Evolutionary conservation across 2,113 vertebrate genomes (phyloP).

Genomic region (Anhinga anhinga): DNA sequence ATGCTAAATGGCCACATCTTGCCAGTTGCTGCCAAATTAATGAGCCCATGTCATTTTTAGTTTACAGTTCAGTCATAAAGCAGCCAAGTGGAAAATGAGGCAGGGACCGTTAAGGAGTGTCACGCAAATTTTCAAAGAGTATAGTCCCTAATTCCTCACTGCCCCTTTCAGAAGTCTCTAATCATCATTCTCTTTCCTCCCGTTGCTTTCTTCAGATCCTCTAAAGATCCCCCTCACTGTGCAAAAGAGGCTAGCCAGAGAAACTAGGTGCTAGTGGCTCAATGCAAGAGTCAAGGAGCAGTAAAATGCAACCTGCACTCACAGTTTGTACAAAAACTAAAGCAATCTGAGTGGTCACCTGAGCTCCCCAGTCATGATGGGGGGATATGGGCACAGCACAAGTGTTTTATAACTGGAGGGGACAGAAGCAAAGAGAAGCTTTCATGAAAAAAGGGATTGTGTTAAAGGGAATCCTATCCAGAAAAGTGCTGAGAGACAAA

Average conservation of each 20-base stretch:
- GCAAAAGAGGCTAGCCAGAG: background rate
- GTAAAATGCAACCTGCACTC: background rate
- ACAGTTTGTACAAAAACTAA: background rate
- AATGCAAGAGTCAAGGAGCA: background rate
- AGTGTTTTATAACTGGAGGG: background rate
- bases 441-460: background rate
- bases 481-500: background rate
- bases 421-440: background rate
- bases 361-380: accelerated
- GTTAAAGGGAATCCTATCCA: background rate
- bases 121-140: conserved; percentile 69
- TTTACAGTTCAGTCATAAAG: conserved; percentile 81
- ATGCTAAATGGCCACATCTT: conserved; percentile 80
- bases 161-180: conserved; percentile 65
- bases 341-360: background rate
- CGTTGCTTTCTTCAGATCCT: conserved; percentile 47
- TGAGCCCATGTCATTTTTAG: conserved; percentile 86
- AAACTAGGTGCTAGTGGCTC: background rate
- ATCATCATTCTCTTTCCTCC: conserved; percentile 44
- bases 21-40: conserved; percentile 85
- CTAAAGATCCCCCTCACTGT: conserved; percentile 30
- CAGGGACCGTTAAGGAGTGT: conserved; percentile 70
- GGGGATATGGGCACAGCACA: accelerated
- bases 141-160: conserved; percentile 63
- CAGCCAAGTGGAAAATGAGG: conserved; percentile 85